A percentile compares a stretch with the other conserved stretches of the same genome.
Evolutionary conservation across 1,140 invertebrate genomes (phyloP).

Genomic region (Conopomorpha cramerella): DNA sequence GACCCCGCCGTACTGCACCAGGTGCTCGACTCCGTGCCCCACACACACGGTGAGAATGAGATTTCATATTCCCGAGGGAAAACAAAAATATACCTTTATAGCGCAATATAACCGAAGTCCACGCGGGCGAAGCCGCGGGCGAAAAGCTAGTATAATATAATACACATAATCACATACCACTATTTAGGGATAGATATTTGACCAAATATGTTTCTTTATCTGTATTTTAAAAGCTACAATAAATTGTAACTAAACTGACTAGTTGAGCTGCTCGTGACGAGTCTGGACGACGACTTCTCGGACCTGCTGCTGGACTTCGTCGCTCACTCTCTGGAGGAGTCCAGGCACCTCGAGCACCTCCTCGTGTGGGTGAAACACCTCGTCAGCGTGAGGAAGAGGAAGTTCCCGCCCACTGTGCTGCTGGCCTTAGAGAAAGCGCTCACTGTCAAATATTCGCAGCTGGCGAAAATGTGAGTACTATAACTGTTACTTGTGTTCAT

Average conservation of each 20-base stretch:
- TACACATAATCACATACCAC: too few relatives aligned
- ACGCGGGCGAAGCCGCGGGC: too few relatives aligned
- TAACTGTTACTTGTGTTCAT: too few relatives aligned
- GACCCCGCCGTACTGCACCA: conserved; percentile 77
- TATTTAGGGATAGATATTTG: too few relatives aligned
- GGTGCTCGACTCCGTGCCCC: conserved; percentile 83
- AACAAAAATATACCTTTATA: too few relatives aligned
- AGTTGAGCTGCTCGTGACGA: conserved; percentile 77
- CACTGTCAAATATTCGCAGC: conserved; percentile 76
- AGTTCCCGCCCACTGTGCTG: conserved; percentile 66
- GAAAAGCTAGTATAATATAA: too few relatives aligned
- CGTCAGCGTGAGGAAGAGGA: conserved; percentile 65
- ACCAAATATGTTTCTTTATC: too few relatives aligned
- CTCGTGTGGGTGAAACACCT: conserved; percentile 77
- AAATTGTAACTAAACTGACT: too few relatives aligned
- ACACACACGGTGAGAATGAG: conserved; percentile 70
- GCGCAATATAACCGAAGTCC: too few relatives aligned
- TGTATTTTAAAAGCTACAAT: too few relatives aligned
- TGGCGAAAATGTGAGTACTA: conserved; percentile 89
- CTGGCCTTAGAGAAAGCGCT: conserved; percentile 81
- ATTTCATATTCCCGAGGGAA: too few relatives aligned
- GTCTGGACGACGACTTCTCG: conserved; percentile 75
- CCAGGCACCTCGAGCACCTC: conserved; percentile 88
- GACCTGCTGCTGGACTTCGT: conserved; percentile 75
- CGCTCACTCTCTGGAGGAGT: conserved; percentile 72